Conservation (phyloP, 2,888 invertebrate species). For the Leptogaster cylindrica region DNA sequence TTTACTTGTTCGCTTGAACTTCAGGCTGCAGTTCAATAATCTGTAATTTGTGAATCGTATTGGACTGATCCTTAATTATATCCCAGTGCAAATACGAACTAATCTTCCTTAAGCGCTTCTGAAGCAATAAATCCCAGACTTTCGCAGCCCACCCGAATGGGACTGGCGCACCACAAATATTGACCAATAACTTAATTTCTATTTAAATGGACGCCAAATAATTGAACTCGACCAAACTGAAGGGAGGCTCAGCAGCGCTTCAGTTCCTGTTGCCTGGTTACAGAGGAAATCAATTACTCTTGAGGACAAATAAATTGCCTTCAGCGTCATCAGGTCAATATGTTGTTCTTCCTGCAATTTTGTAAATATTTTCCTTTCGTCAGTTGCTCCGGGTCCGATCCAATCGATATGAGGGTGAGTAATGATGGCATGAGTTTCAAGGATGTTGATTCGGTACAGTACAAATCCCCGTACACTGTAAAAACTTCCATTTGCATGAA, state of each 20-base stretch:
- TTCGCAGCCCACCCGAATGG: not conserved
- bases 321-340: conserved; percentile 27
- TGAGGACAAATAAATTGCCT: conserved; percentile 31
- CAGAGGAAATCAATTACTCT: conserved; percentile 37
- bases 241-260: not conserved
- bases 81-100: conserved; percentile 17
- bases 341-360: conserved; percentile 6
- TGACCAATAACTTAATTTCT: conserved; percentile 44
- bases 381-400: not conserved
- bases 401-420: not conserved
- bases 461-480: not conserved
- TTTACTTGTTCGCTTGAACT: too few relatives aligned
- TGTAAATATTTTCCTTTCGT: conserved; percentile 4
- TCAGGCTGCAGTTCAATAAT: too few relatives aligned
- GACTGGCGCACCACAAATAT: conserved; percentile 28
- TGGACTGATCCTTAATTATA: conserved; percentile 17
- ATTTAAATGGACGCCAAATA: conserved; percentile 43
- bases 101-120: conserved; percentile 25
- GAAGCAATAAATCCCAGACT: conserved; percentile 27
- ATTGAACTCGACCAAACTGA: conserved; percentile 8
- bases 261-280: not conserved
- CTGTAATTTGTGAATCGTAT: too few relatives aligned
- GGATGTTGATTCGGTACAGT: not conserved
- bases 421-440: too few relatives aligned
- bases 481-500: too few relatives aligned